Percentiles rank a stretch among this genome's conserved stretches.
Evolutionary conservation across 1,140 invertebrate species (phyloP).

Genomic region (Andricus grossulariae): DNA sequence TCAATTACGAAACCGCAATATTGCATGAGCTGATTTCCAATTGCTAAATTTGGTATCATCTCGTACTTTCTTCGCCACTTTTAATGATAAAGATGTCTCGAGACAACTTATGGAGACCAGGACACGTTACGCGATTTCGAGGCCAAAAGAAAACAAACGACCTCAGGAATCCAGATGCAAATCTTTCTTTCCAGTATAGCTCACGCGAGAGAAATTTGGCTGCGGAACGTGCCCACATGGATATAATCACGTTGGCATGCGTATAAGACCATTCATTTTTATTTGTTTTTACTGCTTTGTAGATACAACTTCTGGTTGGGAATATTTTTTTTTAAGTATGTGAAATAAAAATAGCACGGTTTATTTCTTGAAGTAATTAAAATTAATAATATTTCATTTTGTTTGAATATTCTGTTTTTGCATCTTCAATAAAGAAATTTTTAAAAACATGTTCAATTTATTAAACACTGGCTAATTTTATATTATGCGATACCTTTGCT

Average conservation of each 20-base stretch:
- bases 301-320: not conserved
- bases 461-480: too few relatives aligned
- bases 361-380: too few relatives aligned
- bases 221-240: not conserved
- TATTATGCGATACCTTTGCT: too few relatives aligned
- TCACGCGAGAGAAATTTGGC: not conserved
- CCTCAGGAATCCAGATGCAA: slow-evolving; percentile 6
- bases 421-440: too few relatives aligned
- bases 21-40: slow-evolving; percentile 35
- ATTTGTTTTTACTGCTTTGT: not conserved
- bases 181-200: slow-evolving; percentile 4
- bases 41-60: slow-evolving; percentile 49
- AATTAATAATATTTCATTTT: too few relatives aligned
- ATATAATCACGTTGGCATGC: not conserved
- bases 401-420: too few relatives aligned
- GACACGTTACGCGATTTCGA: slow-evolving; percentile 8
- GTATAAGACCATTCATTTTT: not conserved
- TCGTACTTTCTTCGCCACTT: slow-evolving; percentile 2
- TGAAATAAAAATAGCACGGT: too few relatives aligned
- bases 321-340: not conserved
- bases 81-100: slow-evolving; percentile 13
- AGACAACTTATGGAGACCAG: not conserved
- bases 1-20: slow-evolving; percentile 42
- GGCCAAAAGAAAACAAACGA: not conserved
- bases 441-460: too few relatives aligned